Base-by-base conservation (phyloP, 2,113 vertebrate species). In the Indicator indicator region DNA sequence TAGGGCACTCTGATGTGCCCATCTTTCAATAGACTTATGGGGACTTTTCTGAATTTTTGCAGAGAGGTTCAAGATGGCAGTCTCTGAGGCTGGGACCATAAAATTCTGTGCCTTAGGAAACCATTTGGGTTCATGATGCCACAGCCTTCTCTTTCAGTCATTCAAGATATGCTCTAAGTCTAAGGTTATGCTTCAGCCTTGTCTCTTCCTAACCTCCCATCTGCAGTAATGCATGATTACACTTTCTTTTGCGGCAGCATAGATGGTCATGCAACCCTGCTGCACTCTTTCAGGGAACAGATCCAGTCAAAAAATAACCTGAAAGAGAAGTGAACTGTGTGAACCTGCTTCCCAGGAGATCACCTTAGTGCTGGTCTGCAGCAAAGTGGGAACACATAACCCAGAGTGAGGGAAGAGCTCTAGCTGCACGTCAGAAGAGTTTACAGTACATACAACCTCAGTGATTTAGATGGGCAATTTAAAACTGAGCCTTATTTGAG, bases 351-450 rank as follows among this genome's bases (percentile, higher is more conserved):
- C 32, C 5, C 33, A n/a, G 32, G 12, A 86, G 8, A n/a, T 79
- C 42, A 27, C 3, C 0, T 58, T 85, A 68, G 24, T 28, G 30
- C 11, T 71, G 20, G 33, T 36, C 24, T 4, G 32, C 46, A 46
- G 56, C 11, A 46, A 4, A 72, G 21, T 48, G 19, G 38, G 15
- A 79, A 65, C 9, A 27, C 0, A 0, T 16, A n/a, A 44, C 14
- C 32, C 21, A 46, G 70, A 40, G 67, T 21, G 16, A 56, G 40
- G 21, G 44, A 76, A 54, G 33, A 85, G 13, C 18, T 85, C 26
- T 48, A 74, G 65, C 16, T 60, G 7, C 16, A 5, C 50, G 40
- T 50, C 5, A 1, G 50, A 70, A 76, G 27, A 52, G 16, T 69
- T 84, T 72, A 40, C 52, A 17, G 11, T 75, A 23, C 44, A 23